These are phyloP conservation scores for Psittacara wagleri DNA, from an alignment of 2,113 vertebrate species.

Conservation along the genomic window DNA sequence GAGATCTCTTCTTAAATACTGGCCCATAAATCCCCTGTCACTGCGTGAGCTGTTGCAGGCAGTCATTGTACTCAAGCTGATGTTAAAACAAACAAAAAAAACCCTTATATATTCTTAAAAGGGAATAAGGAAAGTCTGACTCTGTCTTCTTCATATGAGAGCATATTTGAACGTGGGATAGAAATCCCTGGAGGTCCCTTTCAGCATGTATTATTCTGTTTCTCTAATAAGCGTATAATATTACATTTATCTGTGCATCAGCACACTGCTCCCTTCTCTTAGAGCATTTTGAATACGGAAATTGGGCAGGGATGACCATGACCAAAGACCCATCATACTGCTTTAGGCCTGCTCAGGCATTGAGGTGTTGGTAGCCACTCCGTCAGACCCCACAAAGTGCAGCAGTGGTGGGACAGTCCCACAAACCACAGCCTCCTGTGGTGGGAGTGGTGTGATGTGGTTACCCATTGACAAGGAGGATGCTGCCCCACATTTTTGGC, in stretches of 20 bases:
- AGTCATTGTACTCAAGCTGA: neutral
- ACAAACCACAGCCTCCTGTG: rapidly evolving
- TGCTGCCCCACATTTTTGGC: neutral
- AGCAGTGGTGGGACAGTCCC: neutral
- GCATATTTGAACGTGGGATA: neutral
- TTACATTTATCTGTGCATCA: neutral
- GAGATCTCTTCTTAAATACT: neutral
- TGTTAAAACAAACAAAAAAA: neutral
- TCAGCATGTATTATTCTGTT: neutral
- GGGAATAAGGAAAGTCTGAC: neutral
- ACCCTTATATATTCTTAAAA: neutral
- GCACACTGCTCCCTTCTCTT: neutral
- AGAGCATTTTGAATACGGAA: neutral
- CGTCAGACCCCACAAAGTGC: rapidly evolving
- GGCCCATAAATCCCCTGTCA: neutral
- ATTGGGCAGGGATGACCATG: rapidly evolving
- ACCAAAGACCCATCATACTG: rapidly evolving
- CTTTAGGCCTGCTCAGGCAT: rapidly evolving
- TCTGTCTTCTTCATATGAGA: neutral
- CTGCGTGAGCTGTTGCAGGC: neutral
- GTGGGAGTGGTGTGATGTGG: neutral
- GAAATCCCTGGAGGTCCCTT: neutral
- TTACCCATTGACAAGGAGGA: neutral
- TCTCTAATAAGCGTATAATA: neutral
- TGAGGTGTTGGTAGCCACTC: neutral